These are phyloP conservation scores for Melieria picta DNA, from an alignment of 2,888 invertebrate genomes.

Conservation along the genomic window DNA sequence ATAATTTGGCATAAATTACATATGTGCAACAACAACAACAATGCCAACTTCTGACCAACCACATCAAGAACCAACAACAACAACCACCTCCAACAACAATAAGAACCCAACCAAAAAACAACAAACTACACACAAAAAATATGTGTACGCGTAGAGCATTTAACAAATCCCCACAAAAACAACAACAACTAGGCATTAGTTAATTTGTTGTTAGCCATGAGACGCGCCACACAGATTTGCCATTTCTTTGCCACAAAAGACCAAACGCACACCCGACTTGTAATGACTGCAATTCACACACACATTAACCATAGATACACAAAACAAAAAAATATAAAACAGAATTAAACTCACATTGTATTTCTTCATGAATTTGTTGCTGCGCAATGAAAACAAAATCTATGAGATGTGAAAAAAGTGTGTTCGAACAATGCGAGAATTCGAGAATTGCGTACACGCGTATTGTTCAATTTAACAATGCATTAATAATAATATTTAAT, in stretches of 20 bases:
- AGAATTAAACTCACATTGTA: too few relatives aligned
- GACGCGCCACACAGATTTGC: neutral
- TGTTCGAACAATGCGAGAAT: conserved; percentile 18
- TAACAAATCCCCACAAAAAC: neutral
- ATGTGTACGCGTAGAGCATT: conserved; percentile 1
- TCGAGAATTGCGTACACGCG: conserved; percentile 21
- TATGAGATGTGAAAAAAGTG: neutral
- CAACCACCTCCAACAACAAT: conserved; percentile 1
- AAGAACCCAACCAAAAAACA: conserved; percentile 15
- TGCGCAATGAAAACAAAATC: too few relatives aligned
- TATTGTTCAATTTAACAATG: conserved; percentile 29
- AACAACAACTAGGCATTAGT: conserved; percentile 2
- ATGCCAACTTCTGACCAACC: too few relatives aligned
- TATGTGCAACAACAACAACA: neutral
- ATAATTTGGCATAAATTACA: conserved; percentile 36
- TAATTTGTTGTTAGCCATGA: conserved; percentile 10
- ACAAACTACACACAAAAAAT: conserved; percentile 31
- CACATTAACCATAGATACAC: too few relatives aligned
- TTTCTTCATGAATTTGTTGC: too few relatives aligned
- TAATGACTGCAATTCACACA: too few relatives aligned
- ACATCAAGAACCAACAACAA: conserved; percentile 13
- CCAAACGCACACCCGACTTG: too few relatives aligned
- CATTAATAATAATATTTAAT: conserved; percentile 2
- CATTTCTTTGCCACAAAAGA: too few relatives aligned
- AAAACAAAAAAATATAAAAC: too few relatives aligned